A percentile compares a stretch with the other conserved stretches of the same genome.
Evolutionary conservation across 2,888 invertebrate genomes (phyloP).

Genomic region (Axea sp.): DNA sequence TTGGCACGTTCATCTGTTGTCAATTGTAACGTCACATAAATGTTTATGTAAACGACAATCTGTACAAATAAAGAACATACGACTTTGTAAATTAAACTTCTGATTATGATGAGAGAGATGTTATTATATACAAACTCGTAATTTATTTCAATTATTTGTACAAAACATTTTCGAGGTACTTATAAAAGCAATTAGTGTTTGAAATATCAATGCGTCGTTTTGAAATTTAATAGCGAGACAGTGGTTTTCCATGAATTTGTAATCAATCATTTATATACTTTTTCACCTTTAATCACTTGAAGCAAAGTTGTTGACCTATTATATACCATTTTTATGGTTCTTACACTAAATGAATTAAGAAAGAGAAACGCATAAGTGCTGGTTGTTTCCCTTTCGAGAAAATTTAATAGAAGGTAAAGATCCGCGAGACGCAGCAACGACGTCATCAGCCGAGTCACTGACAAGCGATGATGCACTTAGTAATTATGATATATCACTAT

Average conservation of each 20-base stretch:
- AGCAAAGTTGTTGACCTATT: constrained; percentile 49
- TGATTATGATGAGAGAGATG: constrained; percentile 19
- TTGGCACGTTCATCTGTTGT: constrained; percentile 21
- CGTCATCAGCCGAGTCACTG: constrained; percentile 54
- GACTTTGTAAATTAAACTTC: constrained; percentile 41
- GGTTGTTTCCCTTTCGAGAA: constrained; percentile 35
- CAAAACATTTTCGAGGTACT: constrained; percentile 21
- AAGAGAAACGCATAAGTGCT: constrained; percentile 20
- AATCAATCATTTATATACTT: constrained; percentile 45
- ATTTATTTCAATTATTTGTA: constrained; percentile 44
- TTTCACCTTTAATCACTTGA: constrained; percentile 23
- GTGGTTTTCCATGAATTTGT: constrained; percentile 29
- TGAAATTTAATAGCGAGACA: constrained; percentile 6
- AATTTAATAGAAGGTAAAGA: constrained; percentile 13
- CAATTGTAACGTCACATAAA: constrained; percentile 33
- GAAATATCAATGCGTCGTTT: constrained; percentile 17
- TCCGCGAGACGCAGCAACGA: constrained; percentile 42
- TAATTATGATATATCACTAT: constrained; percentile 55
- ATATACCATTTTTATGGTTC: constrained; percentile 53
- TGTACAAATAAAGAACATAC: constrained; percentile 41
- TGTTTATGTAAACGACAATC: constrained; percentile 30
- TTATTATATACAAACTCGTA: constrained; percentile 3
- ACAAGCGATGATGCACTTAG: constrained; percentile 56
- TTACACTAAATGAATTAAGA: constrained; percentile 37
- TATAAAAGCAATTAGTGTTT: constrained; percentile 27